Evolutionary conservation across 2,888 invertebrate genomes (phyloP).

Genomic region (Coelogynopora nodosa): DNA sequence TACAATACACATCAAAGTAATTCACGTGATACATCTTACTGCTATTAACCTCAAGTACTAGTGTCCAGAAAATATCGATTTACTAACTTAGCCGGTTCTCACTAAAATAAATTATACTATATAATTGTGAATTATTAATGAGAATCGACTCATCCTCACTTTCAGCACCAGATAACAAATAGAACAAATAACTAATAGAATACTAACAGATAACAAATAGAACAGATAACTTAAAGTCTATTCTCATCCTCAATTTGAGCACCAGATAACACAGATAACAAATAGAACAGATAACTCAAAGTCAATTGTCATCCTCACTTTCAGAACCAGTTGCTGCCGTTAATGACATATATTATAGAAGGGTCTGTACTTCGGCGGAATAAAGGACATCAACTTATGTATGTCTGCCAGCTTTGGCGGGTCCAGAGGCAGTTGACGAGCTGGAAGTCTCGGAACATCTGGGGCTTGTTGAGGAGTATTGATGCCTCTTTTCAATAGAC

Average conservation of each 20-base stretch:
- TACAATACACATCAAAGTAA: background rate
- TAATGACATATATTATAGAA: background rate
- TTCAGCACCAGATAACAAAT: background rate
- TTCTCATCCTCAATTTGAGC: slow-evolving; percentile 9
- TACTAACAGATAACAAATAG: background rate
- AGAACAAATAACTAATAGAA: background rate
- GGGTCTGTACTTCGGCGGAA: background rate
- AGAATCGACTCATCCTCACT: background rate
- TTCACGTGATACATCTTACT: slow-evolving; percentile 17
- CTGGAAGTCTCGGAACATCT: slow-evolving; percentile 18
- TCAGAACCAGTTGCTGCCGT: slow-evolving; percentile 2
- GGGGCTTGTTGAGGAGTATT: slow-evolving; percentile 2
- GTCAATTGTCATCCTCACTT: slow-evolving; percentile 16
- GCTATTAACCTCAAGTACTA: background rate
- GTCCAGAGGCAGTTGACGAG: background rate
- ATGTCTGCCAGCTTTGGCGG: slow-evolving; percentile 20
- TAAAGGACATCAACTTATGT: slow-evolving; percentile 17
- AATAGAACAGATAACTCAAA: background rate
- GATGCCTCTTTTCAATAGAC: slow-evolving; percentile 31
- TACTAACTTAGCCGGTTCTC: slow-evolving; percentile 14
- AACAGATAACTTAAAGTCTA: background rate
- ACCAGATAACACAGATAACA: slow-evolving; percentile 10
- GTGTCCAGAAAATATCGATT: slow-evolving; percentile 25
- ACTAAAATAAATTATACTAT: slow-evolving; percentile 3
- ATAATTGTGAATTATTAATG: slow-evolving; percentile 4